These are phyloP conservation scores for Leguminivora glycinivorella DNA, from an alignment of 1,140 invertebrate species.

Conservation along the genomic window DNA sequence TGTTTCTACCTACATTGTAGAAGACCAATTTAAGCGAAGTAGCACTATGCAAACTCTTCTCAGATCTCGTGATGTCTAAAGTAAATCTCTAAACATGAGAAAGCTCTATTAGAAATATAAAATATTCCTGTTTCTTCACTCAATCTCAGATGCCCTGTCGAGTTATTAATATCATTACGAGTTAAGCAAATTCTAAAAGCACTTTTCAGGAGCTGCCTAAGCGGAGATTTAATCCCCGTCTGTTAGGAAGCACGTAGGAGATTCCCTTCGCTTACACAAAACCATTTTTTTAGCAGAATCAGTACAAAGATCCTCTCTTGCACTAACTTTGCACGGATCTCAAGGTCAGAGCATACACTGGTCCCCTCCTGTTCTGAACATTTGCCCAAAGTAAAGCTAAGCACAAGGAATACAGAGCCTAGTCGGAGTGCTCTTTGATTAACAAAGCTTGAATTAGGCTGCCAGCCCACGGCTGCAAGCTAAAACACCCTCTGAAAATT, in stretches of 20 bases:
- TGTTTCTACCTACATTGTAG: too few relatives aligned
- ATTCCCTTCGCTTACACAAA: background rate
- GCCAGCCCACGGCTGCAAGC: background rate
- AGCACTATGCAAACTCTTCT: too few relatives aligned
- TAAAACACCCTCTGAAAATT: conserved; percentile 34
- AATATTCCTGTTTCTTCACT: background rate
- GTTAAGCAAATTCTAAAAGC: conserved; percentile 51
- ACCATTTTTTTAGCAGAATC: background rate
- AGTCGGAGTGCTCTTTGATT: conserved; percentile 22
- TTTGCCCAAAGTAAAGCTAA: background rate
- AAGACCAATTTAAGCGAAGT: too few relatives aligned
- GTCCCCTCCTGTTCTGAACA: background rate
- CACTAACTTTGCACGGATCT: background rate
- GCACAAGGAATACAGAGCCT: background rate
- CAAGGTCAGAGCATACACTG: background rate
- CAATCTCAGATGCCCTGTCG: background rate
- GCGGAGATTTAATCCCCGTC: conserved; percentile 50
- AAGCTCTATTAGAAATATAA: background rate
- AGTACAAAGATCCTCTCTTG: background rate
- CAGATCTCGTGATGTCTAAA: background rate
- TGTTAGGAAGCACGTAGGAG: conserved; percentile 29
- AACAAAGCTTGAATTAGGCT: conserved; percentile 22
- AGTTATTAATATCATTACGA: conserved; percentile 55
- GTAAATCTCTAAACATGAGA: background rate
- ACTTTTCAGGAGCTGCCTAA: conserved; percentile 42